Evolutionary conservation across 2,888 invertebrate species (phyloP), one percentile per base, ranked within the genome.

Genomic region (Gandaritis pyraliata): DNA sequence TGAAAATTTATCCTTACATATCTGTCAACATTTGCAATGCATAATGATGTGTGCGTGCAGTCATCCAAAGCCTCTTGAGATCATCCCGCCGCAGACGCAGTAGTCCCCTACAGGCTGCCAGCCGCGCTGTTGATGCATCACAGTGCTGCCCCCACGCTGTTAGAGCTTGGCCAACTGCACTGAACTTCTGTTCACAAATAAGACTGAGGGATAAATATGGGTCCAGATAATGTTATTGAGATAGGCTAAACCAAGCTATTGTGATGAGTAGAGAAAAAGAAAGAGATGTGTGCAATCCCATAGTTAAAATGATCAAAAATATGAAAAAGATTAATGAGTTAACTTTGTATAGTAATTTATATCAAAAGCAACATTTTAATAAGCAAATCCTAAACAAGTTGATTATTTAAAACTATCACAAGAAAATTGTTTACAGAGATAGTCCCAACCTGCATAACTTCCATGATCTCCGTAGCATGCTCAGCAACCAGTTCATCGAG

Each of bases 31-130:
- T 94, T 71, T 96, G 94, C 45, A 98, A 86, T 60, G 98, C 96
- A 80, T 98, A 96, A 80, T 98, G 97, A 78, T 99, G 98, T 78
- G 99, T 98, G n/a, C 99, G 94, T 0, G 98, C 97, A 84, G 99
- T 98, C 6, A 97, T 93, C 98, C 99, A 99, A 58, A 99, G 93
- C 70, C 98, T 96, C 76, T 97, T 95, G 63, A 99, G 90, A 82
- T 99, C 99, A 77, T 98, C 98, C 39, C 98, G 93, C 57, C 98
- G 95, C 84, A 98, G 97, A 65, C 97, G 95, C 65, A 99, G 88
- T 58, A 99, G 88, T 33, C 89, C 86, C 5, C 90, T 82, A 45
- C 92, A 92, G 0, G 91, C 91, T 0, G 86, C 82, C 7, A 93
- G 78, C 0, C 92, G 74, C 0, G 89, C 90, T 1, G 83, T 81